These are phyloP conservation scores for Pseudochirops corinnae DNA, from an alignment of 2,797 vertebrate genomes.

Conservation along the genomic window DNA sequence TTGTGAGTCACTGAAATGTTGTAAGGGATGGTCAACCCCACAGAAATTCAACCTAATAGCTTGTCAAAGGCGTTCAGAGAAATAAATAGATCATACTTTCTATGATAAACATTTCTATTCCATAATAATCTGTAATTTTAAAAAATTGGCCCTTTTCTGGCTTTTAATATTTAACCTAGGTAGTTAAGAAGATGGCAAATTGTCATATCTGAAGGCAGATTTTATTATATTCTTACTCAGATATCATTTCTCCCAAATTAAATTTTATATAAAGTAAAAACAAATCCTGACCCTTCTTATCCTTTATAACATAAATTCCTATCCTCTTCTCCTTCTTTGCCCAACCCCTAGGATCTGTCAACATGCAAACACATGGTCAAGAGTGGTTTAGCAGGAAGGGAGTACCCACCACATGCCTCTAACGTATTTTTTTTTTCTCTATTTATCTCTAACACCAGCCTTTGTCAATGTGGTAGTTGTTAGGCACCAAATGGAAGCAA, in stretches of 20 bases:
- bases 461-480: background rate
- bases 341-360: background rate
- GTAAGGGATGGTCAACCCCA: background rate
- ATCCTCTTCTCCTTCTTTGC: background rate
- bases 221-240: background rate
- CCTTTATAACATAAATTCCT: background rate
- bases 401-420: background rate
- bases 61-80: conserved; percentile 18
- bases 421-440: background rate
- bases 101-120: conserved; percentile 16
- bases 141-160: background rate
- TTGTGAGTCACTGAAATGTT: background rate
- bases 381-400: background rate
- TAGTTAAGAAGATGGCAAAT: conserved; percentile 6
- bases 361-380: background rate
- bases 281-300: background rate
- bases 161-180: background rate
- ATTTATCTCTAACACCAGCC: background rate
- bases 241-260: background rate
- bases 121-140: background rate
- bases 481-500: background rate
- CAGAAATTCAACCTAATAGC: background rate
- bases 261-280: conserved; percentile 1
- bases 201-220: background rate
- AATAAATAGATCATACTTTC: background rate